These are phyloP conservation scores for Ellobius talpinus DNA, from an alignment of 2,113 vertebrate species.

Conservation along the genomic window DNA sequence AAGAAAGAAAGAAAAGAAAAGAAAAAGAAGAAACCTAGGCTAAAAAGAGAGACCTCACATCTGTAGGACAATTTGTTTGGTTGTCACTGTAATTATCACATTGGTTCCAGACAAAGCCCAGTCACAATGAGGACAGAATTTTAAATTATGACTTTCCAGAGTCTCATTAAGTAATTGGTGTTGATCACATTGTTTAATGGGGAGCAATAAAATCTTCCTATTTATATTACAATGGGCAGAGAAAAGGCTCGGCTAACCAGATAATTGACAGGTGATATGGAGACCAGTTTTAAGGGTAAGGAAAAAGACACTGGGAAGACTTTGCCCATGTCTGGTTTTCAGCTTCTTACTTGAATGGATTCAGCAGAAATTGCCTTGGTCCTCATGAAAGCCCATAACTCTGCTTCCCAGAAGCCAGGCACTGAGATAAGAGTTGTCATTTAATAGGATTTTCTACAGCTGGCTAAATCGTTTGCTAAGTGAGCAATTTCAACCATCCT, in stretches of 20 bases:
- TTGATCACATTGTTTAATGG: conserved; percentile 88
- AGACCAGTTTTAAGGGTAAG: conserved; percentile 8
- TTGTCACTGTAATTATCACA: conserved; percentile 85
- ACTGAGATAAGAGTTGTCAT: conserved; percentile 59
- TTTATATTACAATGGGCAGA: conserved; percentile 85
- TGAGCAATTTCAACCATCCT: conserved; percentile 76
- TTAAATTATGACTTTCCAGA: conserved; percentile 87
- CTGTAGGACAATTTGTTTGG: conserved; percentile 86
- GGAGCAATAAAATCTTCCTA: conserved; percentile 84
- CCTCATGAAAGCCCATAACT: conserved; percentile 69
- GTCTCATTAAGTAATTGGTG: conserved; percentile 89
- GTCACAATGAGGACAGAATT: conserved; percentile 86
- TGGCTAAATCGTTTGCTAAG: conserved; percentile 76
- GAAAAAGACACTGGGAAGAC: conserved; percentile 69
- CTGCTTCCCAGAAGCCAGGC: conserved; percentile 49
- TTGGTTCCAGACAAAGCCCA: conserved; percentile 86
- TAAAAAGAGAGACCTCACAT: conserved; percentile 83
- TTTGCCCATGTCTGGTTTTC: conserved; percentile 66
- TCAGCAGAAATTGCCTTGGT: background rate
- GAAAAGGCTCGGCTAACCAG: conserved; percentile 83
- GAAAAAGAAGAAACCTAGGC: conserved; percentile 69
- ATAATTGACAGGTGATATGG: conserved; percentile 79
- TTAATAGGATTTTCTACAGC: conserved; percentile 67
- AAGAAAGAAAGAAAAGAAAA: too few species aligned
- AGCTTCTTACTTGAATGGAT: conserved; percentile 61